Percentiles rank a stretch among this genome's conserved stretches.
phyloP scores from a whole-genome alignment of 2,113 vertebrate species.

The Carlito syrichta region DNA sequence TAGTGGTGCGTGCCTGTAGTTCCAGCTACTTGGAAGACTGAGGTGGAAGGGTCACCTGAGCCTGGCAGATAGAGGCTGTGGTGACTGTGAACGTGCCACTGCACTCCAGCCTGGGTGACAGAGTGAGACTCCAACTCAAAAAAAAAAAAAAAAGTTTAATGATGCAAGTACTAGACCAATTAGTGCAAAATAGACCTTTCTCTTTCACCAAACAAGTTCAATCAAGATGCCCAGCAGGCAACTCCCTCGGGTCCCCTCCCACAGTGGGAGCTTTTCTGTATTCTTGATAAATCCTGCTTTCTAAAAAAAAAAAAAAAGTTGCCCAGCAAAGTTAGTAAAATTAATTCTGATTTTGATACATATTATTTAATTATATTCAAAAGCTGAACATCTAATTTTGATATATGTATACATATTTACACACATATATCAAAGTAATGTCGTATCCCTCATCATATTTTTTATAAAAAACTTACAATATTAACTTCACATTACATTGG shows the following conservation, averaged over 20 bases:
- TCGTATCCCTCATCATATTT: background rate
- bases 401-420: background rate
- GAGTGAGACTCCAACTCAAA: too few species aligned
- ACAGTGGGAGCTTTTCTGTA: too few species aligned
- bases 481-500: background rate
- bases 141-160: constrained; percentile 7
- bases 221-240: background rate
- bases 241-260: too few species aligned
- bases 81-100: too few species aligned
- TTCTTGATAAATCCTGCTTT: too few species aligned
- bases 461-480: background rate
- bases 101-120: too few species aligned
- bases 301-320: too few species aligned
- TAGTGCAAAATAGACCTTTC: background rate
- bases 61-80: too few species aligned
- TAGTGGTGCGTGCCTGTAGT: too few species aligned
- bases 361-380: background rate
- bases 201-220: background rate
- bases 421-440: background rate
- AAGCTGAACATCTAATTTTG: background rate
- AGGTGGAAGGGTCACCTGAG: too few species aligned
- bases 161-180: background rate
- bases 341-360: background rate
- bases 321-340: background rate
- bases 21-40: too few species aligned